Base-by-base conservation (phyloP, 2,888 invertebrate genomes). In the Sinotaia quadrata region DNA sequence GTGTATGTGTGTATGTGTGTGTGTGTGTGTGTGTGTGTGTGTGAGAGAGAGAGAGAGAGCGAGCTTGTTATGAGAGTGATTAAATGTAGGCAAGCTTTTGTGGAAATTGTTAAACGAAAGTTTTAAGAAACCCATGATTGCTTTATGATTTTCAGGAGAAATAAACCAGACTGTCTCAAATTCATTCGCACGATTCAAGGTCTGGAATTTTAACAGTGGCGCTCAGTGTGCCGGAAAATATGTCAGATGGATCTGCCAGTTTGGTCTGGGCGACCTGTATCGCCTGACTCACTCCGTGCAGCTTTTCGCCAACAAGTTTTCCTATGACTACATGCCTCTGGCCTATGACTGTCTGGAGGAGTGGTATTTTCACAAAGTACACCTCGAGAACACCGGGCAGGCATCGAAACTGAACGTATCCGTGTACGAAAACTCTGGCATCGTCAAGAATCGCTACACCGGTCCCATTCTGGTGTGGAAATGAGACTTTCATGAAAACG, bases 301-400 rank as follows among this genome's bases (percentile, higher is more conserved):
- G 49, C 70, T 84, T 21, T 79, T 84, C 60, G 81, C 79, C 24
- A 84, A 84, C 70, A 84, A 84, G 70, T 85, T 84, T 63, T 73
- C 80, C 65, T 57, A 74, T 31, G 73, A 74, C 8, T 78, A 63
- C 58, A 72, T 82, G 41, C 76, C 78, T 31, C 61, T 81, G 18
- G 77, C 75, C 2, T 74, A 75, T 24, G 80, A 84, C 60, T 84
- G 84, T 68, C 49, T 85, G 51, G 82, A 83, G 67, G 77, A 81
- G 65, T 66, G 72, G 65, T 77, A 81, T 44, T 74, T 61, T 41
- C 71, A 75, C 47, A 54, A 71, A 47, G 65, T 66, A 15, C 27
- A 15, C 5, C 24, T n/a, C n/a, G 69, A 69, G 34, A 59, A 59
- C n/a, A 27, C 2, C 2, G 69, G 69, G 4, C 7, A 15, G 15